A percentile compares a stretch with the other conserved stretches of the same genome.
Evolutionary conservation across 2,888 invertebrate genomes (phyloP).

Genomic region (Tenthredo livida): DNA sequence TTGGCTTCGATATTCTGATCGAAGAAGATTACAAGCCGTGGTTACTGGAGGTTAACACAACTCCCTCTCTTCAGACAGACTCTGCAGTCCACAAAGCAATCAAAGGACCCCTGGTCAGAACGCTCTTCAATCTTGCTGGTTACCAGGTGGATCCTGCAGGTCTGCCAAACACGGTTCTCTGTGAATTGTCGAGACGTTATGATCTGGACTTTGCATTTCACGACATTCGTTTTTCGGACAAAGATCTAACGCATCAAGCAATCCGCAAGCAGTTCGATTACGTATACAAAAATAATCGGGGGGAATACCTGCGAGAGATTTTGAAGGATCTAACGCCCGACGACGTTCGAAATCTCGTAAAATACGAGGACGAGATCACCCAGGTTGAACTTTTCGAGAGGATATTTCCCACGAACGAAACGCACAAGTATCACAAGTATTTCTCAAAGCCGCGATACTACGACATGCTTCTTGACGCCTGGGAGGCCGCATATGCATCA

Average conservation of each 20-base stretch:
- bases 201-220: conserved; percentile 29
- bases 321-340: conserved; percentile 91
- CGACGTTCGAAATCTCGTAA: conserved; percentile 90
- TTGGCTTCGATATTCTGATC: conserved; percentile 95
- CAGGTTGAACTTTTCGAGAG: conserved; percentile 86
- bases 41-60: conserved; percentile 90
- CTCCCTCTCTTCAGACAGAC: conserved; percentile 78
- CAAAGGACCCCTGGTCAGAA: conserved; percentile 82
- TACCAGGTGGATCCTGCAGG: conserved; percentile 85
- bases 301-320: conserved; percentile 86
- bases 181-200: conserved; percentile 21
- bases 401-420: conserved; percentile 88
- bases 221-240: neutral
- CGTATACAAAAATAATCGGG: neutral
- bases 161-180: neutral
- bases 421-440: conserved; percentile 88
- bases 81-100: conserved; percentile 81
- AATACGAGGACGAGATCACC: conserved; percentile 92
- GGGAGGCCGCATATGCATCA: conserved; percentile 81
- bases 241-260: neutral
- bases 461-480: conserved; percentile 92
- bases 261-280: conserved; percentile 26
- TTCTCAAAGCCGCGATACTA: conserved; percentile 91
- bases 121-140: conserved; percentile 83
- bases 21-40: conserved; percentile 94